These are phyloP conservation scores for Pristionchus maxplancki DNA, from an alignment of 2,888 invertebrate species.

Conservation along the genomic window DNA sequence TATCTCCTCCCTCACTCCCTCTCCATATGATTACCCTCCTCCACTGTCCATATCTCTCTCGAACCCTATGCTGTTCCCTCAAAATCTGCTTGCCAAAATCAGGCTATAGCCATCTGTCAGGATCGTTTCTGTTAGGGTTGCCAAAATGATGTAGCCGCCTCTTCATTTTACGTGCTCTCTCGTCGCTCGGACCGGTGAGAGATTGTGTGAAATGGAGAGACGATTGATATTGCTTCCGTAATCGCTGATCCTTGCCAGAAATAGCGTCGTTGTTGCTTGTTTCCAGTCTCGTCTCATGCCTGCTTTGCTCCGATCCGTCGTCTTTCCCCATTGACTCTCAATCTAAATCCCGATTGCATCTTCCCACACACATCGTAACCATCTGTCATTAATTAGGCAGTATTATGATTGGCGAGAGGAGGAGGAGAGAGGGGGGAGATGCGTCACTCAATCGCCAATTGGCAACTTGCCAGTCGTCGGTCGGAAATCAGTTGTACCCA, in stretches of 20 bases:
- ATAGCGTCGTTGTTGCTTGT: too few species aligned
- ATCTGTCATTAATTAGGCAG: slow-evolving; percentile 43
- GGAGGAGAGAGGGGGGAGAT: not conserved
- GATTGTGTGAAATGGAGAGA: too few species aligned
- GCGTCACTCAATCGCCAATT: not conserved
- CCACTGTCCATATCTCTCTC: not conserved
- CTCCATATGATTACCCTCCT: slow-evolving; percentile 43
- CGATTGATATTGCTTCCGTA: too few species aligned
- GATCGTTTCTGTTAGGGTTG: not conserved
- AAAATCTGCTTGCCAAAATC: slow-evolving; percentile 1
- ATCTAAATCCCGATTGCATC: not conserved
- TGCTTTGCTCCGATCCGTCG: too few species aligned
- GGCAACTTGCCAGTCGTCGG: not conserved
- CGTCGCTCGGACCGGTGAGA: too few species aligned
- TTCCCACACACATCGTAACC: slow-evolving; percentile 43
- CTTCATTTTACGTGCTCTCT: too few species aligned
- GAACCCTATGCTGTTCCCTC: not conserved
- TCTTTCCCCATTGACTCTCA: not conserved
- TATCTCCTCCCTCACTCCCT: slow-evolving; percentile 5
- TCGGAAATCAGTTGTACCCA: slow-evolving; percentile 7
- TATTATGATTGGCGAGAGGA: slow-evolving; percentile 22
- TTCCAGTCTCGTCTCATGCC: too few species aligned
- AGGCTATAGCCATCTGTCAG: not conserved
- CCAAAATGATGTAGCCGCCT: too few species aligned
- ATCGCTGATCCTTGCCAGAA: too few species aligned